Conservation (phyloP, 2,888 invertebrate genomes). For the Perithous albicinctus region DNA sequence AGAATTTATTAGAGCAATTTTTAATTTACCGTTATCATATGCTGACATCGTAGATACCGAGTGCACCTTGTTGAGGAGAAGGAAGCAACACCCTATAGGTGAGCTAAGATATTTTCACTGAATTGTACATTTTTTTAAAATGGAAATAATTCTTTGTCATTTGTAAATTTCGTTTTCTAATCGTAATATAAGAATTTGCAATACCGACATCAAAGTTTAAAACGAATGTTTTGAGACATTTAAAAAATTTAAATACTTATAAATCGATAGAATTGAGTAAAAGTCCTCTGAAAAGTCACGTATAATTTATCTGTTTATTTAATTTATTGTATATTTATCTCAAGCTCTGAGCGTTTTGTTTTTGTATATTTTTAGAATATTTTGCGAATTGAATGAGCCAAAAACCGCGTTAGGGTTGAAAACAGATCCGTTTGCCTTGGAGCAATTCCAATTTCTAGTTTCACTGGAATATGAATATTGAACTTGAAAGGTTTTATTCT, state of each 20-base stretch:
- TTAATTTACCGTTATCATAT: slow-evolving; percentile 76
- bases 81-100: slow-evolving; percentile 82
- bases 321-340: not conserved
- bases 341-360: no score
- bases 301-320: no score
- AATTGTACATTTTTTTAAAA: slow-evolving; percentile 8
- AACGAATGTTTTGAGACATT: no score
- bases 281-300: no score
- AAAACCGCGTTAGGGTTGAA: not conserved
- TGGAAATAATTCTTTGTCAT: no score
- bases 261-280: no score
- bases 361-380: no score
- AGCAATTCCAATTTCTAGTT: not conserved
- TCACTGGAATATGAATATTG: not conserved
- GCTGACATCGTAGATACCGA: slow-evolving; percentile 79
- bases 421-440: not conserved
- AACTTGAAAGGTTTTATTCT: not conserved
- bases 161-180: no score
- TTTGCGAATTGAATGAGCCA: no score
- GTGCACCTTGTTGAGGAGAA: slow-evolving; percentile 77
- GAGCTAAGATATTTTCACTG: slow-evolving; percentile 41
- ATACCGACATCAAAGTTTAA: no score
- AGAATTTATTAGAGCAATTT: slow-evolving; percentile 80
- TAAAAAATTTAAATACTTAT: no score
- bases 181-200: no score